phyloP scores from a whole-genome alignment of 2,888 invertebrate species.

The Euphydryas editha region DNA sequence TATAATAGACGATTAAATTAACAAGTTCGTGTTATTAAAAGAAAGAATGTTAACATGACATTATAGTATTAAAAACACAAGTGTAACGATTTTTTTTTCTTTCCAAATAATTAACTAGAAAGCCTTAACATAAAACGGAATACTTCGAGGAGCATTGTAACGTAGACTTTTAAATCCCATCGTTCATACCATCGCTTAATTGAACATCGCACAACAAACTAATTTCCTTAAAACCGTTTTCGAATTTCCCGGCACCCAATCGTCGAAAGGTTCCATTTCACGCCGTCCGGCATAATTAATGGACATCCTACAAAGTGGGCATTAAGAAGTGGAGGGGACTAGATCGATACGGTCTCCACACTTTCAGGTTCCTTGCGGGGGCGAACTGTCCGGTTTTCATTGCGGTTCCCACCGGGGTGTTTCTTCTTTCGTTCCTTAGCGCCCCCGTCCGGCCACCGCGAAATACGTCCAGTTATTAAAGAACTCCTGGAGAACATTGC shows the following conservation, averaged over 20 bases:
- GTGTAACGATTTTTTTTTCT: not conserved
- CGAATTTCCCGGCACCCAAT: slow-evolving; percentile 52
- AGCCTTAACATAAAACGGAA: slow-evolving; percentile 3
- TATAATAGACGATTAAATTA: no score
- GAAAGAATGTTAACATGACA: no score
- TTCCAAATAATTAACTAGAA: slow-evolving; percentile 20
- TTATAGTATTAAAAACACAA: no score
- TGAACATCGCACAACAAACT: slow-evolving; percentile 49
- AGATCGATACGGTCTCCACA: slow-evolving; percentile 72
- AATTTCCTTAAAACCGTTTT: slow-evolving; percentile 50
- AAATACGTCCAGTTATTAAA: slow-evolving; percentile 54
- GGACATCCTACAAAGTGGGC: slow-evolving; percentile 74
- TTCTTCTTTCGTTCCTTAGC: slow-evolving; percentile 79
- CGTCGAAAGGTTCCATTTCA: slow-evolving; percentile 61
- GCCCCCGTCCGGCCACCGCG: slow-evolving; percentile 46
- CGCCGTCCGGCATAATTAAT: slow-evolving; percentile 73
- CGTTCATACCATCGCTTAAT: slow-evolving; percentile 42
- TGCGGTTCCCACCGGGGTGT: slow-evolving; percentile 57
- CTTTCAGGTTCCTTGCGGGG: slow-evolving; percentile 69
- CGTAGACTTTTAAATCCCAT: slow-evolving; percentile 27
- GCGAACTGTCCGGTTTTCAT: slow-evolving; percentile 54
- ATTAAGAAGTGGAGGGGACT: slow-evolving; percentile 73
- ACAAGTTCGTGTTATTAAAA: no score
- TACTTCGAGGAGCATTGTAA: slow-evolving; percentile 4
- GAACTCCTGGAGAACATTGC: slow-evolving; percentile 64